phyloP scores from a whole-genome alignment of 2,888 invertebrate genomes.

The Tetragonisca angustula region DNA sequence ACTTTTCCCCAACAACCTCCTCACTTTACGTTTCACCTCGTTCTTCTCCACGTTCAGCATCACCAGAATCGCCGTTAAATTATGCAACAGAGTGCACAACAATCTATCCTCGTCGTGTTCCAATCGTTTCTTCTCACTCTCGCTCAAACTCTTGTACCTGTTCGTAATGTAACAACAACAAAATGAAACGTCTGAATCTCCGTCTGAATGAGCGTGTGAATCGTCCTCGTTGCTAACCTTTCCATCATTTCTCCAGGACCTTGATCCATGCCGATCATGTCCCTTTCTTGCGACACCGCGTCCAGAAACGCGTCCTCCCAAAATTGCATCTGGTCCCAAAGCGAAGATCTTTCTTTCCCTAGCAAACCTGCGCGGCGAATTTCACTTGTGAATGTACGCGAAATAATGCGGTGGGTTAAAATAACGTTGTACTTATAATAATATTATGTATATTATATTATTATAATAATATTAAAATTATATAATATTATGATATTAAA shows the following conservation, averaged over 20 bases:
- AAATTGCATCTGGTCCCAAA: conserved; percentile 99
- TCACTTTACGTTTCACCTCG: conserved; percentile 93
- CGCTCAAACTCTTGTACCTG: conserved; percentile 95
- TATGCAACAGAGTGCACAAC: conserved; percentile 97
- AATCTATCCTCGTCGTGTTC: conserved; percentile 99
- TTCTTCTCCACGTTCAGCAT: conserved; percentile 95
- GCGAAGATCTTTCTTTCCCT: conserved; percentile 91
- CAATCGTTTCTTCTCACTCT: conserved; percentile 95
- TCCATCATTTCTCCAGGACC: conserved; percentile 99
- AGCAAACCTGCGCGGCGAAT: conserved; percentile 81
- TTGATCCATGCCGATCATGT: conserved; percentile 99
- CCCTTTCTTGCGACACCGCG: conserved; percentile 98
- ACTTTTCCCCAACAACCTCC: conserved; percentile 97
- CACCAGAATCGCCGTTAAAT: conserved; percentile 97
- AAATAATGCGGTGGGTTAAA: background rate
- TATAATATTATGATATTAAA: no score
- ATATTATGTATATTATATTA: no score
- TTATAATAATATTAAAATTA: no score
- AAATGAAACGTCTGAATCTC: background rate
- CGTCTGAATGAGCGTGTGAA: background rate
- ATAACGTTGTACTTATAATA: no score
- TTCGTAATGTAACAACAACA: no score
- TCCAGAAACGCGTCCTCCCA: conserved; percentile 99
- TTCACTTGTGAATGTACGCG: background rate
- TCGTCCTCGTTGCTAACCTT: conserved; percentile 83